Conservation (phyloP, 2,113 vertebrate genomes). For the Scopus umbretta region DNA sequence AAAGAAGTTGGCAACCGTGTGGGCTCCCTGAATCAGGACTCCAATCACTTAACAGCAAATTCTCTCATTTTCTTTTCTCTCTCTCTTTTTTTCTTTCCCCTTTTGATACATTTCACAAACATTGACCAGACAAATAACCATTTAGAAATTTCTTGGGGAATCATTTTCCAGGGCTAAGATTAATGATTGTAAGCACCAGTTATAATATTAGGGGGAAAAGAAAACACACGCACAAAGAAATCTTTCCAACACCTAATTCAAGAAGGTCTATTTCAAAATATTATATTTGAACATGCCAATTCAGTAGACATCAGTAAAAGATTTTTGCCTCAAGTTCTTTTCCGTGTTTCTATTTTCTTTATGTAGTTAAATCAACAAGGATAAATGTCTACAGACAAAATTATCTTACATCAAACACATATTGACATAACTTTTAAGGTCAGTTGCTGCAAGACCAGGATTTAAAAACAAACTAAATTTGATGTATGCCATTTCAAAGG, state of each 20-base stretch:
- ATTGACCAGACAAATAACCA: background rate
- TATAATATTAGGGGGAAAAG: background rate
- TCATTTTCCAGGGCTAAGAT: background rate
- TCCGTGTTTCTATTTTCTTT: slow-evolving; percentile 33
- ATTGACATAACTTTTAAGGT: slow-evolving; percentile 66
- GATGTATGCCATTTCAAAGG: slow-evolving; percentile 36
- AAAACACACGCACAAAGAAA: background rate
- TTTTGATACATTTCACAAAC: background rate
- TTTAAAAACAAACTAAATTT: slow-evolving; percentile 60
- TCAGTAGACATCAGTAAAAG: slow-evolving; percentile 16
- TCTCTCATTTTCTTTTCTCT: background rate
- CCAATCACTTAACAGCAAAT: background rate
- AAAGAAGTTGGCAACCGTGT: background rate
- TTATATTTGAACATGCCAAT: slow-evolving; percentile 8
- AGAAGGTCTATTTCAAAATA: slow-evolving; percentile 14
- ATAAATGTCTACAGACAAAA: slow-evolving; percentile 63
- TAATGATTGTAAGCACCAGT: background rate
- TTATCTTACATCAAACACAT: slow-evolving; percentile 64
- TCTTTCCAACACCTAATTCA: background rate
- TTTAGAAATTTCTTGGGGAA: background rate
- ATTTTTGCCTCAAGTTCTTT: slow-evolving; percentile 40
- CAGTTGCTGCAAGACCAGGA: slow-evolving; percentile 45
- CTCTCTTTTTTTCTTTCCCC: background rate
- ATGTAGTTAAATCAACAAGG: slow-evolving; percentile 29
- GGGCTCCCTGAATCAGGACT: background rate